These are phyloP conservation scores for Drosophila longiperda DNA, from an alignment of 2,888 invertebrate genomes.

Conservation along the genomic window DNA sequence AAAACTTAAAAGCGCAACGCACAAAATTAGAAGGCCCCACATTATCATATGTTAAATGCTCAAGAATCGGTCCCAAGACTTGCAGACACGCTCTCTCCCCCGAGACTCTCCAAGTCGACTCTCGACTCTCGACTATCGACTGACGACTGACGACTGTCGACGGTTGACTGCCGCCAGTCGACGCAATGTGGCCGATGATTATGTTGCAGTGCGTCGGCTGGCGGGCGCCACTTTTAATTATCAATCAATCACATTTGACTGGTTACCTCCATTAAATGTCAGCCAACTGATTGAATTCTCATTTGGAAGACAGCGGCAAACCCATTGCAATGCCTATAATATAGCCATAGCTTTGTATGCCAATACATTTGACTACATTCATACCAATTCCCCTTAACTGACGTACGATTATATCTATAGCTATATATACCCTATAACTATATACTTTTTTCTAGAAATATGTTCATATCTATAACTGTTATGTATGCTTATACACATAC, in stretches of 20 bases:
- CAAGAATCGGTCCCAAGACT: not conserved
- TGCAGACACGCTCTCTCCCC: not conserved
- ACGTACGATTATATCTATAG: not conserved
- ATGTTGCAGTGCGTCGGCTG: conserved; percentile 67
- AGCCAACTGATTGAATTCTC: conserved; percentile 74
- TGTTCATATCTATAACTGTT: no score
- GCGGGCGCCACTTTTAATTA: conserved; percentile 78
- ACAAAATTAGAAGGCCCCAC: conserved; percentile 70
- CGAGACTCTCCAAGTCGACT: conserved; percentile 3
- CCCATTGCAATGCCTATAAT: conserved; percentile 1
- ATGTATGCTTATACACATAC: no score
- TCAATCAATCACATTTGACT: conserved; percentile 79
- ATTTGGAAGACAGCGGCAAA: conserved; percentile 48
- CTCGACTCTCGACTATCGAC: conserved; percentile 10
- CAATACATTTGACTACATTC: not conserved
- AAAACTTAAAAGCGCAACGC: conserved; percentile 62
- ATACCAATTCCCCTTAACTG: not conserved
- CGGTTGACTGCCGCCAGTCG: conserved; percentile 15
- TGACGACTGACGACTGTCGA: conserved; percentile 4
- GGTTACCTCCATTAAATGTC: conserved; percentile 77
- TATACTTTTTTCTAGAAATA: not conserved
- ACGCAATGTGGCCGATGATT: conserved; percentile 44
- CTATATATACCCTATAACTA: not conserved
- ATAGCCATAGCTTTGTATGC: not conserved
- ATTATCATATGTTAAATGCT: conserved; percentile 67